Evolutionary conservation across 2,888 invertebrate species (phyloP), one percentile per base, ranked within the genome.

Genomic region (Tipula lateralis): DNA sequence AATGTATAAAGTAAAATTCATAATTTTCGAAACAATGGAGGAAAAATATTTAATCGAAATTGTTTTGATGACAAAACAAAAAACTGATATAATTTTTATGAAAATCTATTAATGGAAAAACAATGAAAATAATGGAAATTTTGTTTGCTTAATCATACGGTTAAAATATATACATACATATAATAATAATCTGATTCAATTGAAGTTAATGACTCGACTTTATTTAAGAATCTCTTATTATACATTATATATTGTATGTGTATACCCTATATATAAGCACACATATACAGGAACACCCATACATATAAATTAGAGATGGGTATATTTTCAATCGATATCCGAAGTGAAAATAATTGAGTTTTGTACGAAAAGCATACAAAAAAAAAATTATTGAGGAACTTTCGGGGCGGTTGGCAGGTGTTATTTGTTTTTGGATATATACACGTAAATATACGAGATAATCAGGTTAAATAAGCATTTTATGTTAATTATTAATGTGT

Each of bases 111-210:
- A 66, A 66, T 66, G 66, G 66, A 66, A 66, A n/a, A 66, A 66
- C 66, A 66, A 66, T 66, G 66, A 66, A 66, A 66, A 66, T 66
- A 66, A 66, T 66, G 66, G 24, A 66, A 66, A 66, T 66, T 66
- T 66, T 66, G 66, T 66, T 66, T 66, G 66, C 66, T 66, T 66
- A 66, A 66, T 66, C 66, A 66, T 66, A 66, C 66, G 66, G 66
- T 66, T 66, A 66, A 66, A 66, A 66, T 36, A 36, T 36, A 36
- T 44, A 44, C n/a, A n/a, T n/a, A n/a, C n/a, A n/a, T n/a, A n/a
- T n/a, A n/a, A n/a, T 44, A 44, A 44, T 66, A n/a, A 66, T 66
- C 66, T 24, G 66, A 66, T 66, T 66, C 66, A 66, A 66, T 66
- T 66, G 66, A 66, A 66, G 66, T 66, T 66, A 66, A 66, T 66